Conservation (phyloP, 2,113 vertebrate species). For the Atractosteus spatula region DNA sequence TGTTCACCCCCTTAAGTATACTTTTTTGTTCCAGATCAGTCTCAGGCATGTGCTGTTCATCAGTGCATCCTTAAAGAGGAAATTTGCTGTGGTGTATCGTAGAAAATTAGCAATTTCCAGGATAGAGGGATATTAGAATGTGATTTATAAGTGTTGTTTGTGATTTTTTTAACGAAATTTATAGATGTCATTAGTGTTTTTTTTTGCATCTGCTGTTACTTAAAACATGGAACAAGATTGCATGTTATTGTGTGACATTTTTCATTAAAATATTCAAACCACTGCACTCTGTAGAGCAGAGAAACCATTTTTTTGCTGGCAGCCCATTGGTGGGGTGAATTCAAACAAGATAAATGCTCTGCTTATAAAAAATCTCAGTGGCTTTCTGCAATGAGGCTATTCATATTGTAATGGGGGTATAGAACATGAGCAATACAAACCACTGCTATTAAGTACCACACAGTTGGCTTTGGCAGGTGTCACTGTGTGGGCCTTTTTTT, state of each 20-base stretch:
- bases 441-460: slow-evolving; percentile 30
- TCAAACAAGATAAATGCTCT: slow-evolving; percentile 41
- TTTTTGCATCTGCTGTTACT: slow-evolving; percentile 1
- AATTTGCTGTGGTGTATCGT: background rate
- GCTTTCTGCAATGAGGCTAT: slow-evolving; percentile 19
- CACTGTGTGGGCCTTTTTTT: slow-evolving; percentile 12
- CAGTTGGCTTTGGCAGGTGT: slow-evolving; percentile 31
- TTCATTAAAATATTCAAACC: slow-evolving; percentile 19
- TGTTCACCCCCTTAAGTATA: too few species aligned
- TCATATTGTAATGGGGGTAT: slow-evolving; percentile 33
- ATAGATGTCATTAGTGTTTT: too few species aligned
- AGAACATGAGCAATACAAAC: slow-evolving; percentile 28
- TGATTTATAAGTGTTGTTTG: slow-evolving; percentile 2
- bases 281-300: slow-evolving; percentile 17
- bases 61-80: background rate
- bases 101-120: background rate
- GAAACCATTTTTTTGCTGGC: slow-evolving; percentile 22
- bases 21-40: too few species aligned
- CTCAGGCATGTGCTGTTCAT: background rate
- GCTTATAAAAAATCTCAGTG: slow-evolving; percentile 28
- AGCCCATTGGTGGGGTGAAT: slow-evolving; percentile 21
- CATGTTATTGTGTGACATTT: background rate
- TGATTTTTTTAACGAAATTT: background rate
- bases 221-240: background rate
- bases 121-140: too few species aligned